Evolutionary conservation across 2,888 invertebrate genomes (phyloP).

Genomic region (Girardia tigrina): DNA sequence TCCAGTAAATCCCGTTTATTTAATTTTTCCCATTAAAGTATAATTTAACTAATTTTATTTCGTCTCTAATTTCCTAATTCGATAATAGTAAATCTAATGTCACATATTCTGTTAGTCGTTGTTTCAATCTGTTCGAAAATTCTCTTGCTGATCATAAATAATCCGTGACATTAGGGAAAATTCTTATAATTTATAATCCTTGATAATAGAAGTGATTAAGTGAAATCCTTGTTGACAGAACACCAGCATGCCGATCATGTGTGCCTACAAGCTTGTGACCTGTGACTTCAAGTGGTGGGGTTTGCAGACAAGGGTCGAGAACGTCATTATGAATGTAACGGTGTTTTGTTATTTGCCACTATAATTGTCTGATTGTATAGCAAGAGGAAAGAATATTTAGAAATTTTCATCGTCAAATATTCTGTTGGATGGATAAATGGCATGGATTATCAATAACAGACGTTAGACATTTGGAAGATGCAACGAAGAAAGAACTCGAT

Average conservation of each 20-base stretch:
- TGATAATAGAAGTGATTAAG: no score
- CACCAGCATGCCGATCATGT: slow-evolving; percentile 68
- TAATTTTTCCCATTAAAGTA: no score
- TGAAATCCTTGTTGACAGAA: slow-evolving; percentile 39
- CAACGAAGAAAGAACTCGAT: slow-evolving; percentile 74
- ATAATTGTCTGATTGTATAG: neutral
- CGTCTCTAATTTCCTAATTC: no score
- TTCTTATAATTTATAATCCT: no score
- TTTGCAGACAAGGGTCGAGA: slow-evolving; percentile 75
- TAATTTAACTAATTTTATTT: no score
- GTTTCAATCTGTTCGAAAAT: no score
- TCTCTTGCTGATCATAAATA: no score
- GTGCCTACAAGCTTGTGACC: slow-evolving; percentile 89
- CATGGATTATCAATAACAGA: slow-evolving; percentile 91
- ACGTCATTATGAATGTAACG: slow-evolving; percentile 68
- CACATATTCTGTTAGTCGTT: no score
- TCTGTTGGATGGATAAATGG: slow-evolving; percentile 97
- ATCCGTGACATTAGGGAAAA: no score
- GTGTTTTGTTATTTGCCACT: neutral
- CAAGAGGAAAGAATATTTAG: slow-evolving; percentile 73
- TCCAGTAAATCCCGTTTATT: no score
- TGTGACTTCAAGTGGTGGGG: slow-evolving; percentile 98
- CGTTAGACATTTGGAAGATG: slow-evolving; percentile 84
- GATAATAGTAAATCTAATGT: no score
- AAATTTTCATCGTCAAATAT: slow-evolving; percentile 95